These are phyloP conservation scores for Enteromius viviparus DNA, from an alignment of 2,797 vertebrate species.

Conservation along the genomic window DNA sequence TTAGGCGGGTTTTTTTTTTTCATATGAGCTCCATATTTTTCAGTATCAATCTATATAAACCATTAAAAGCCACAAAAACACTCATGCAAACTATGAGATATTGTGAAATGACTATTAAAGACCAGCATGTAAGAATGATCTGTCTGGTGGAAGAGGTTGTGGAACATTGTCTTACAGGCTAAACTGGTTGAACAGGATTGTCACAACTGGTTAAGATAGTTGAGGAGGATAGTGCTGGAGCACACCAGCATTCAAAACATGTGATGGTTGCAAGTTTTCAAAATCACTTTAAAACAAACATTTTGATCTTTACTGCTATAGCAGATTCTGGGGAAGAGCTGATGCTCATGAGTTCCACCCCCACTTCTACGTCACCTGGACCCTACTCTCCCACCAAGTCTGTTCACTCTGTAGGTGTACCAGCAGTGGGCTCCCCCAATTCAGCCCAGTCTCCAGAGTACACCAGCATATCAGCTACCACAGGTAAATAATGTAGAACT, in stretches of 20 bases:
- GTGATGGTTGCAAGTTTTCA: not conserved
- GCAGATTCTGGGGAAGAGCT: conserved; percentile 87
- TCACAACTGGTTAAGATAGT: not conserved
- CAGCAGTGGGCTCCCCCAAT: conserved; percentile 83
- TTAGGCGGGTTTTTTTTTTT: not conserved
- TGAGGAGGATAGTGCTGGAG: not conserved
- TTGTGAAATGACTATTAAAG: not conserved
- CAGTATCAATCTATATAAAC: not conserved
- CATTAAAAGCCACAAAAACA: not conserved
- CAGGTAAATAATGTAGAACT: conserved; percentile 74
- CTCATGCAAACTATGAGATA: not conserved
- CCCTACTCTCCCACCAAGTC: conserved; percentile 92
- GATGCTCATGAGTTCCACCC: conserved; percentile 82
- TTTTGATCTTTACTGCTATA: conserved; percentile 52
- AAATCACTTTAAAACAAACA: not conserved
- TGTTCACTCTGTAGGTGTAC: conserved; percentile 84
- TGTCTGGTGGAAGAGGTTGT: not conserved
- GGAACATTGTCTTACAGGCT: not conserved
- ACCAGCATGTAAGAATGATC: not conserved
- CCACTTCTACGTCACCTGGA: conserved; percentile 85
- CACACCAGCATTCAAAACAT: not conserved
- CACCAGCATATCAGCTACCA: conserved; percentile 80
- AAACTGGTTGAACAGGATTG: not conserved
- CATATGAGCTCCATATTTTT: not conserved
- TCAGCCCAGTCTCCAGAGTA: conserved; percentile 92